Percentiles rank a stretch among this genome's conserved stretches.
Conservation (phyloP, 1,140 invertebrate genomes). For the Procambarus clarkii region DNA sequence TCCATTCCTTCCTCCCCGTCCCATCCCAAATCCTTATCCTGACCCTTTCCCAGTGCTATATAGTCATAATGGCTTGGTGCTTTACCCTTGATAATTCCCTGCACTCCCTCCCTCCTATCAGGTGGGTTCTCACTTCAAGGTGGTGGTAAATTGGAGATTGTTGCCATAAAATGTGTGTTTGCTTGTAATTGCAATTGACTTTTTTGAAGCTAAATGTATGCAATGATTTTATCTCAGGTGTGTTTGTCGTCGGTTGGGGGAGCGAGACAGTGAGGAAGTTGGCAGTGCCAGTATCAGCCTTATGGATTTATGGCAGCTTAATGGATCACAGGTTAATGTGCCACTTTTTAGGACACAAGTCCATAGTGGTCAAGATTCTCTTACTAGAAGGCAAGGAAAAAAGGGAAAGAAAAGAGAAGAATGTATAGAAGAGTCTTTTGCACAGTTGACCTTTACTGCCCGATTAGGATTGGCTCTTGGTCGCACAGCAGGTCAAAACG, state of each 20-base stretch:
- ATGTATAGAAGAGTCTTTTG: slow-evolving; percentile 16
- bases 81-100: too few relatives aligned
- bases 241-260: slow-evolving; percentile 60
- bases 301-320: slow-evolving; percentile 52
- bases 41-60: too few relatives aligned
- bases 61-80: too few relatives aligned
- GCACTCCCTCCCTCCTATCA: too few relatives aligned
- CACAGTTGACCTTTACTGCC: slow-evolving; percentile 26
- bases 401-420: slow-evolving; percentile 15
- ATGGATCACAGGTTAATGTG: slow-evolving; percentile 52
- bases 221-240: slow-evolving; percentile 17
- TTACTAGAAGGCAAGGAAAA: slow-evolving; percentile 31
- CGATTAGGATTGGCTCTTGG: slow-evolving; percentile 9
- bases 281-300: slow-evolving; percentile 52
- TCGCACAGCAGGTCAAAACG: background rate
- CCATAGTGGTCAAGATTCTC: slow-evolving; percentile 22
- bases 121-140: too few relatives aligned
- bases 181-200: too few relatives aligned
- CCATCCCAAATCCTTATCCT: too few relatives aligned
- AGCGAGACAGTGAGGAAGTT: slow-evolving; percentile 52
- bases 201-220: background rate
- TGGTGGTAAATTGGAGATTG: too few relatives aligned
- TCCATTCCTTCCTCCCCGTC: too few relatives aligned
- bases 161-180: too few relatives aligned
- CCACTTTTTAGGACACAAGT: slow-evolving; percentile 4